Conservation (phyloP, 2,113 vertebrate genomes). For the Chloropsis cyanopogon region DNA sequence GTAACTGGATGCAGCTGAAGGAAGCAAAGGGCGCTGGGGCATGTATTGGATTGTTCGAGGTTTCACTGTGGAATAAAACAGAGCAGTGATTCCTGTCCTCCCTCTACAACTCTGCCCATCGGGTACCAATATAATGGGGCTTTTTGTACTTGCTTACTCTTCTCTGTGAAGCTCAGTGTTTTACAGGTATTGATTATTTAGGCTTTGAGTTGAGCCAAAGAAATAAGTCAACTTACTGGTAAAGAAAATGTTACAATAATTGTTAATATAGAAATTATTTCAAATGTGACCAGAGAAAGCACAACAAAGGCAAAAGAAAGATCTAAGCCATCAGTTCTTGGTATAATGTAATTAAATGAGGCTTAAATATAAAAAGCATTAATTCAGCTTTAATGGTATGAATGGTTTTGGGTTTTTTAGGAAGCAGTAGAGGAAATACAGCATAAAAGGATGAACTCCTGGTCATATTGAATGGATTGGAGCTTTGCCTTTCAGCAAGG, state of each 20-base stretch:
- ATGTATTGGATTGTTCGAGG: not conserved
- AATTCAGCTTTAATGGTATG: not conserved
- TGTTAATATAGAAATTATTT: not conserved
- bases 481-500: not conserved
- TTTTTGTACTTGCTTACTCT: not conserved
- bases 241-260: not conserved
- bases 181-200: not conserved
- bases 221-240: not conserved
- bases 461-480: not conserved
- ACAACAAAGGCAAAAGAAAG: not conserved
- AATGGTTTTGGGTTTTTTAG: not conserved
- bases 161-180: not conserved
- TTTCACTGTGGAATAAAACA: not conserved
- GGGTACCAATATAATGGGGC: not conserved
- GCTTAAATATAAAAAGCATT: not conserved
- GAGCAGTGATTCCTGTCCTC: not conserved
- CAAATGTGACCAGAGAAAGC: not conserved
- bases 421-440: not conserved
- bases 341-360: not conserved
- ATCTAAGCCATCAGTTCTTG: not conserved
- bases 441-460: not conserved
- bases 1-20: not conserved
- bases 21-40: not conserved
- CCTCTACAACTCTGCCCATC: not conserved
- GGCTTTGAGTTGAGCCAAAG: not conserved